Evolutionary conservation across 2,888 invertebrate species (phyloP).

Genomic region (Panzeria rudis): DNA sequence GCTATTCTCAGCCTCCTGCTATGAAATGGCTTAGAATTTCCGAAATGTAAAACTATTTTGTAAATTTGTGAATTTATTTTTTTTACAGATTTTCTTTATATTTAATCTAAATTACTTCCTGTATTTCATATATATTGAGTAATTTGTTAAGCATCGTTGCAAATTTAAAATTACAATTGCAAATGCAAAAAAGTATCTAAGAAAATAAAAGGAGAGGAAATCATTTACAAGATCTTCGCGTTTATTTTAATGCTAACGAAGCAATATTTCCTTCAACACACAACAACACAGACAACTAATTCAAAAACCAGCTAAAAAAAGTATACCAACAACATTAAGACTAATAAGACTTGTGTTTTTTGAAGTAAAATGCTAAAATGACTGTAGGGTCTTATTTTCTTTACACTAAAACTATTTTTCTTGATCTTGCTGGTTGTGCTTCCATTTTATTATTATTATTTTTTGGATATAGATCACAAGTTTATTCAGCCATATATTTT

Average conservation of each 20-base stretch:
- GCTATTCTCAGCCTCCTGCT: too few species aligned
- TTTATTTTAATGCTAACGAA: constrained; percentile 69
- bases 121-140: constrained; percentile 45
- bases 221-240: constrained; percentile 66
- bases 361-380: constrained; percentile 28
- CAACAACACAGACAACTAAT: constrained; percentile 10
- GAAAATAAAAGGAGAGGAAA: constrained; percentile 34
- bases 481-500: constrained; percentile 47
- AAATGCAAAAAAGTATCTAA: neutral
- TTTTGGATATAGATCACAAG: constrained; percentile 61
- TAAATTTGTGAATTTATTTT: neutral
- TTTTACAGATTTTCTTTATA: neutral
- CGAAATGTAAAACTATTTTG: too few species aligned
- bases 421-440: neutral
- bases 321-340: neutral
- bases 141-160: constrained; percentile 65
- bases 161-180: constrained; percentile 58
- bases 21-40: too few species aligned
- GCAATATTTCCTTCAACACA: constrained; percentile 70
- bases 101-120: constrained; percentile 62
- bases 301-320: neutral
- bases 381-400: constrained; percentile 25
- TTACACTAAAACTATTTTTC: constrained; percentile 27
- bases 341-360: constrained; percentile 51
- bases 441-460: too few species aligned